Base-by-base conservation (phyloP, 2,888 invertebrate species). In the Lasioglossum leucozonium region DNA sequence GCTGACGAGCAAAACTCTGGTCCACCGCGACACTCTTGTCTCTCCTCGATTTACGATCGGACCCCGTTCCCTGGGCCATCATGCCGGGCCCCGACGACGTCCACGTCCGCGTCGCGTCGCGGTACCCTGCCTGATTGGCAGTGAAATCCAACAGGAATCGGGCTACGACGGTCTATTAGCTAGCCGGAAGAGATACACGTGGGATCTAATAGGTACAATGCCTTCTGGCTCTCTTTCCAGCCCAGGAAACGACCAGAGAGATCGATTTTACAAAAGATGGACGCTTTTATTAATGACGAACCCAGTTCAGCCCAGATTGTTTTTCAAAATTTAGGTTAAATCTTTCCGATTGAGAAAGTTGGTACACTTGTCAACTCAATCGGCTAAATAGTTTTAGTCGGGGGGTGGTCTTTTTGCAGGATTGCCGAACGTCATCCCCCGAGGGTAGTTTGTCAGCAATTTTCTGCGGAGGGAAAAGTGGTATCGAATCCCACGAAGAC, bases 21-120 rank as follows among this genome's bases (percentile, higher is more conserved):
- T 84, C 87, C 78, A 83, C 83, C 86, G 88, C 88, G 90, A 91
- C 89, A 90, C 89, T 89, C 91, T 88, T 87, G 90, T 90, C 89
- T 87, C 84, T 72, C 74, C 79, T 84, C 87, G 88, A 92, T 92
- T 92, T 92, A 92, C 90, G 91, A 91, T 89, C 89, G 84, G 82
- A 40, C 77, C 65, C 67, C 67, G 73, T 44, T 37, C 79, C 84
- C 71, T 75, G 62, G 62, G 62, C 62, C 62, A 62, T 62, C 62
- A 62, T 62, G 62, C 69, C 78, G 75, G 40, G 76, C 82, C 81
- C 76, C 88, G 72, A 74, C 80, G 83, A 78, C 86, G 86, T 79
- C 69, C 81, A 42, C 77, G 82, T 72, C 75, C 65, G 37, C 72
- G 62, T 62, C 62, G 62, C 30, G 62, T 62, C 77, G 74, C 85